Evolutionary conservation across 2,113 vertebrate species (phyloP).

Genomic region (Tachuris rubrigastra): DNA sequence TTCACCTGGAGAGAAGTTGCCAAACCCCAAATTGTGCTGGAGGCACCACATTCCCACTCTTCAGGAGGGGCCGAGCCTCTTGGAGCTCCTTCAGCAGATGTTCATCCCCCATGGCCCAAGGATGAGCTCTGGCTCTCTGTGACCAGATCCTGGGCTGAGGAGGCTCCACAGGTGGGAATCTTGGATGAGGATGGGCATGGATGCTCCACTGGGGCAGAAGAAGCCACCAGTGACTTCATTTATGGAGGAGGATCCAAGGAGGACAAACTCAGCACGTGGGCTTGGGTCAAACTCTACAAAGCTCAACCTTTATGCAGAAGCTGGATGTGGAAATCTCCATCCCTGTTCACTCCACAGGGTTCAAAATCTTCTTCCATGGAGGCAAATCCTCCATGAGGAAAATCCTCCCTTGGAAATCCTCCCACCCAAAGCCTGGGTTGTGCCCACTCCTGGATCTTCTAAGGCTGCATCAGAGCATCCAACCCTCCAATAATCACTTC

Average conservation of each 20-base stretch:
- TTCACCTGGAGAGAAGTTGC: not conserved
- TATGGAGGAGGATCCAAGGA: not conserved
- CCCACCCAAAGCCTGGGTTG: not conserved
- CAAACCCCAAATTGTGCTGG: not conserved
- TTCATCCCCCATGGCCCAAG: not conserved
- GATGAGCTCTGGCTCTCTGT: not conserved
- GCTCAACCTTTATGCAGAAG: not conserved
- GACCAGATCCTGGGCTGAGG: not conserved
- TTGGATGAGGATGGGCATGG: not conserved
- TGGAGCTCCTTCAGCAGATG: not conserved
- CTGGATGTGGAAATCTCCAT: not conserved
- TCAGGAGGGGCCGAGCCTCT: not conserved
- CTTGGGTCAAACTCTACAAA: not conserved
- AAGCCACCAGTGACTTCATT: not conserved
- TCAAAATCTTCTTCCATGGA: not conserved
- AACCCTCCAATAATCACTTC: not conserved
- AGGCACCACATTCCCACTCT: not conserved
- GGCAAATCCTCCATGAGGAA: too few relatives aligned
- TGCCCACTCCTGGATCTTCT: not conserved
- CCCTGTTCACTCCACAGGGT: not conserved
- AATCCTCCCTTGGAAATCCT: not conserved
- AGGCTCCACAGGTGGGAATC: fast-evolving
- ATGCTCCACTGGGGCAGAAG: not conserved
- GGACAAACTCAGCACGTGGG: fast-evolving
- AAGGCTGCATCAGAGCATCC: not conserved